These are phyloP conservation scores for Babylonia areolata DNA, from an alignment of 1,140 invertebrate species.

Conservation along the genomic window DNA sequence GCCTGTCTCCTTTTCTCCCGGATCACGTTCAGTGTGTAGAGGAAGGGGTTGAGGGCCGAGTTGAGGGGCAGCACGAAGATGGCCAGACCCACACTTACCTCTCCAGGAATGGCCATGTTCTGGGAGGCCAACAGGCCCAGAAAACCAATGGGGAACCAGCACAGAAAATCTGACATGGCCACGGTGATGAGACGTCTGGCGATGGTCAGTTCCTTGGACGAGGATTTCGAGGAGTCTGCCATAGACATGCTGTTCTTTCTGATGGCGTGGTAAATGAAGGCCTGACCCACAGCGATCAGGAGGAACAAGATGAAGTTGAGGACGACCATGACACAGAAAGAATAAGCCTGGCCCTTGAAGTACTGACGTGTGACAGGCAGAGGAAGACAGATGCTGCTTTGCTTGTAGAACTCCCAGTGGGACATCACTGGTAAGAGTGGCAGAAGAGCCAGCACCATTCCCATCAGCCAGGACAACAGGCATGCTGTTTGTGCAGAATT, in stretches of 20 bases:
- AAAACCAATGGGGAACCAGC: conserved; percentile 57
- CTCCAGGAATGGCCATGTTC: background rate
- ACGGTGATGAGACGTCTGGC: conserved; percentile 48
- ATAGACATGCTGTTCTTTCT: conserved; percentile 33
- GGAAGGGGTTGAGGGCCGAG: conserved; percentile 25
- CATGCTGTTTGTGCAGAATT: conserved; percentile 26
- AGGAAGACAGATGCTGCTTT: conserved; percentile 52
- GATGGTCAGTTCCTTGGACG: conserved; percentile 42
- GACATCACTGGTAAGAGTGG: conserved; percentile 45
- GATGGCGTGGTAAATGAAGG: conserved; percentile 46
- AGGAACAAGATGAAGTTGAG: conserved; percentile 53
- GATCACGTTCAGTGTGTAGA: conserved; percentile 36
- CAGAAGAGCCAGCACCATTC: conserved; percentile 42
- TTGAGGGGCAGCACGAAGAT: conserved; percentile 27
- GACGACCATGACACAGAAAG: conserved; percentile 48
- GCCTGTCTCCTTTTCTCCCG: conserved; percentile 23
- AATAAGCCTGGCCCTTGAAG: conserved; percentile 50
- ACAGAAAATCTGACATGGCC: conserved; percentile 49
- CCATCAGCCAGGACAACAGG: conserved; percentile 38
- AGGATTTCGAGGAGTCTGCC: conserved; percentile 9
- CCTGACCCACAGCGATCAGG: conserved; percentile 51
- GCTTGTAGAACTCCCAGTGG: conserved; percentile 53
- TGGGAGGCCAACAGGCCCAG: conserved; percentile 47
- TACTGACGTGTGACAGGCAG: conserved; percentile 48
- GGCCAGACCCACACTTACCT: conserved; percentile 22